Evolutionary conservation across 2,113 vertebrate genomes (phyloP), one percentile per base, ranked within the genome.

Genomic region (rabbit (Oryctolagus cuniculus)): DNA sequence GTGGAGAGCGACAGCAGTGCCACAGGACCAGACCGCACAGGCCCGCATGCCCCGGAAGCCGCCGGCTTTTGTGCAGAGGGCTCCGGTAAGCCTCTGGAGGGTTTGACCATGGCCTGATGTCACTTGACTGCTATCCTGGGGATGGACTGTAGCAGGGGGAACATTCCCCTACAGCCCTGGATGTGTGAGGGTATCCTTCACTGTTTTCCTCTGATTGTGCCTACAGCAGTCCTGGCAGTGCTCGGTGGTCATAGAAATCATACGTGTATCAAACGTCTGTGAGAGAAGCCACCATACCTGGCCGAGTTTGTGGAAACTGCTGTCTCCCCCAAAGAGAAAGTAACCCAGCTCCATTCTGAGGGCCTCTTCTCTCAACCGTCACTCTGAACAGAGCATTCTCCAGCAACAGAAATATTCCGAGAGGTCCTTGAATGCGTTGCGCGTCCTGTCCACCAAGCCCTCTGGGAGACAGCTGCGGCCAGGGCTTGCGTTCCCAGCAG

Each of bases 401-500:
- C 8, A 44, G 51, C 66, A 44, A 5, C 16, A 4, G 6, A 53
- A 19, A 49, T 49, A 80, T 67, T 36, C 6, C 6, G 70, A 58
- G 78, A 93, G 34, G 21, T 7, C n/a, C 89, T 92, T 77, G 82
- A 87, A 44, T 79, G 64, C 51, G 34, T 29, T 22, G 38, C 1
- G 3, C 7, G 49, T 25, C 31, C 70, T 79, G 75, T 79, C 70
- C 9, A 1, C 24, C 0, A 1, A 9, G 21, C 51, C 29, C 61
- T 87, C n/a, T 13, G 64, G n/a, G 61, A 87, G 4, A 25, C 53
- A 25, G 2, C 17, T 13, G 19, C 15, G 11, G 27, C 27, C 24
- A 0, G 0, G 2, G 49, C 21, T 13, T 1, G 64, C 27, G 0
- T 70, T 64, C 55, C 72, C 0, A 0, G 34, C 11, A 21, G 29